Percentiles rank a stretch among this genome's conserved stretches.
Evolutionary conservation across 37 sponge, comb jelly and placozoan species (phyloP).

Genomic region (Chondrosia reniformis): DNA sequence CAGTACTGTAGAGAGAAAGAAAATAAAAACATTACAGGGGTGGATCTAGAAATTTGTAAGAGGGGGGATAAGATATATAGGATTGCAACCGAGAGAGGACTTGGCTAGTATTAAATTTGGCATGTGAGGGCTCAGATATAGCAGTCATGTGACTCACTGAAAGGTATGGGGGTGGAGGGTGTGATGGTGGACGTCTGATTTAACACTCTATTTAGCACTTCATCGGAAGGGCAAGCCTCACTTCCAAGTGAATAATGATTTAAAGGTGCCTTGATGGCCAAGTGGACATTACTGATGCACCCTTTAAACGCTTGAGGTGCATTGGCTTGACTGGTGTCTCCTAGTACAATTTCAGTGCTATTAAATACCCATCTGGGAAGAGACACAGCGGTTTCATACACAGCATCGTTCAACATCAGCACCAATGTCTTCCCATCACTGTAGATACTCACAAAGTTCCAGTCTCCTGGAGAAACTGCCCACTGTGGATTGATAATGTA

Average conservation of each 20-base stretch:
- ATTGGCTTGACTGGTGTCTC: background rate
- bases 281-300: slow-evolving; percentile 8
- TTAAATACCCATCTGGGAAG: background rate
- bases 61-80: no score
- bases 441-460: slow-evolving; percentile 4
- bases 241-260: background rate
- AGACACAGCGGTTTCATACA: background rate
- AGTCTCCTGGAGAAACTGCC: background rate
- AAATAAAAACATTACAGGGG: background rate
- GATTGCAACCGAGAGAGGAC: no score
- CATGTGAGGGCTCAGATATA: no score
- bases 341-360: background rate
- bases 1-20: background rate
- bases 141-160: background rate
- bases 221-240: background rate
- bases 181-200: no score
- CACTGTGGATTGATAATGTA: background rate
- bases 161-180: background rate
- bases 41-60: no score
- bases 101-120: no score
- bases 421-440: background rate
- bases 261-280: background rate
- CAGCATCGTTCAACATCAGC: background rate
- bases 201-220: no score
- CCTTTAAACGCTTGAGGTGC: slow-evolving; percentile 5